Evolutionary conservation across 1,140 invertebrate species (phyloP).

Genomic region (Lucilia cuprina): DNA sequence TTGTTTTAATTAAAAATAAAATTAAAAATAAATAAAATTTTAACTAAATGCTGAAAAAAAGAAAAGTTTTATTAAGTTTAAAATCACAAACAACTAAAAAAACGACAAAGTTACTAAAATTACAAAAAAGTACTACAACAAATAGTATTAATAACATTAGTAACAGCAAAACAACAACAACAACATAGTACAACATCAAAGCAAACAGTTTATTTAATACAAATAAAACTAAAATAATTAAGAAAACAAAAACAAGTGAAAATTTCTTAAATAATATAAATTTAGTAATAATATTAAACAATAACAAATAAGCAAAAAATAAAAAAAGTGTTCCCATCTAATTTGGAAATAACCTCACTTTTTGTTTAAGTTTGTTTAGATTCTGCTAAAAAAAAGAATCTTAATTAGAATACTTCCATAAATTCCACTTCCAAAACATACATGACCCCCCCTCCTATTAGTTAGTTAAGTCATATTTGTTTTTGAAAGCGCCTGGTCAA

Average conservation of each 20-base stretch:
- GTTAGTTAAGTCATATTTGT: no score
- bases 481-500: no score
- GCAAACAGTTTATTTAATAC: background rate
- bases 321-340: no score
- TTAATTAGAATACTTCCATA: no score
- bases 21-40: background rate
- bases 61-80: background rate
- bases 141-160: no score
- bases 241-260: background rate
- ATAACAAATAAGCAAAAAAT: no score
- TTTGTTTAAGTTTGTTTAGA: background rate
- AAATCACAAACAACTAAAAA: background rate
- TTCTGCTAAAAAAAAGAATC: no score
- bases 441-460: no score
- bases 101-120: slow-evolving; percentile 14
- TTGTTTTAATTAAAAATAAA: background rate
- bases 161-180: background rate
- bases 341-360: background rate
- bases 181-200: background rate
- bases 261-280: background rate
- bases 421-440: no score
- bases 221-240: background rate
- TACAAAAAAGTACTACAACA: background rate
- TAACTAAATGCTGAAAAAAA: background rate
- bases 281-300: no score